Percentiles rank a stretch among this genome's conserved stretches.
phyloP scores from a whole-genome alignment of 2,113 vertebrate species.

The zebrafish (Danio rerio) region DNA sequence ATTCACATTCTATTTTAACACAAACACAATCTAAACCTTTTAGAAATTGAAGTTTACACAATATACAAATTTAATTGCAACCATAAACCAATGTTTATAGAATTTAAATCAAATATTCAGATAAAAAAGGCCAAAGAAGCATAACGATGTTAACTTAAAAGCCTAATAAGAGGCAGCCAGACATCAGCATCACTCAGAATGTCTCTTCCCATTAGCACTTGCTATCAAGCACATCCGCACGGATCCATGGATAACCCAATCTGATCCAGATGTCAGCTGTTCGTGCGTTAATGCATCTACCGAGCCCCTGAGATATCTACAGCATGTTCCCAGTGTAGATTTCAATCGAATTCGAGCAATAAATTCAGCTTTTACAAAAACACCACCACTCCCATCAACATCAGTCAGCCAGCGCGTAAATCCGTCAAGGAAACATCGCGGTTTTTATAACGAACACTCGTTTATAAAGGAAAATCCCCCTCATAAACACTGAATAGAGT shows the following conservation, averaged over 20 bases:
- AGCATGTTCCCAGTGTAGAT: too few relatives aligned
- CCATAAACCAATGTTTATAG: too few relatives aligned
- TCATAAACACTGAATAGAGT: not conserved
- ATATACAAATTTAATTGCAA: too few relatives aligned
- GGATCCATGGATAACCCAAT: not conserved
- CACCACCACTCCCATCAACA: not conserved
- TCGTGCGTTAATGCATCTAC: not conserved
- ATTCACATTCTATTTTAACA: too few relatives aligned
- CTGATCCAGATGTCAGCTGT: slow-evolving; percentile 10
- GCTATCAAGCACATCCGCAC: not conserved
- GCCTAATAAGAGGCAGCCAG: not conserved
- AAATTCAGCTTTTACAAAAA: not conserved
- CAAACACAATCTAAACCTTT: too few relatives aligned
- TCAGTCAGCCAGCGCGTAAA: not conserved
- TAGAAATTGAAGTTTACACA: too few relatives aligned
- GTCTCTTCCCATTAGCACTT: not conserved
- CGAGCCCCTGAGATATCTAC: not conserved
- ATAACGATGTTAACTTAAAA: not conserved
- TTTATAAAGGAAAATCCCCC: too few relatives aligned
- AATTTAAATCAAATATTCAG: too few relatives aligned
- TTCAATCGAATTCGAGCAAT: not conserved
- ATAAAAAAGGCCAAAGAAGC: not conserved
- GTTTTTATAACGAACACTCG: not conserved
- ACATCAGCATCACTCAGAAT: not conserved
- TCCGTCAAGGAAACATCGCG: not conserved